phyloP scores from a whole-genome alignment of 1,140 invertebrate genomes.

The Tetraneura akinire region DNA sequence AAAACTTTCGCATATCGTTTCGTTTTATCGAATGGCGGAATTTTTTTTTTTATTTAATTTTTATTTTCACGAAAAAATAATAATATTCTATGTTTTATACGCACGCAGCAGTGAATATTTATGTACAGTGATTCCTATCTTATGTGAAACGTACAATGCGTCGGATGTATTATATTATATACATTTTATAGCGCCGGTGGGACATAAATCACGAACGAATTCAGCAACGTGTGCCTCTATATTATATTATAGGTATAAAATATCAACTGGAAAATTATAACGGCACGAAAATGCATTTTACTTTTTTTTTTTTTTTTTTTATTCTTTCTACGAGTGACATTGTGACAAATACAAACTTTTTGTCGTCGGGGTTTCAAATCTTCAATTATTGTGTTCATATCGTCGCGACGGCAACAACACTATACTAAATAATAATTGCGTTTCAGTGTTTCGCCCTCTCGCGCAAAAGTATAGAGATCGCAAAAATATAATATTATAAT shows the following conservation, averaged over 20 bases:
- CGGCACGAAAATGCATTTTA: not conserved
- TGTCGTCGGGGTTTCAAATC: not conserved
- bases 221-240: too few species aligned
- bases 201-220: not conserved
- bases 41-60: conserved; percentile 9
- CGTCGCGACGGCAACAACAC: not conserved
- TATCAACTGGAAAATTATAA: not conserved
- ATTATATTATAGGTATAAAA: not conserved
- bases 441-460: too few species aligned
- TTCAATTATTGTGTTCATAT: too few species aligned
- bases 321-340: not conserved
- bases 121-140: not conserved
- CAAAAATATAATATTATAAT: too few species aligned
- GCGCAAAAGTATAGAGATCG: too few species aligned
- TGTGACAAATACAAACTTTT: not conserved
- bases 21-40: not conserved
- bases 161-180: too few species aligned
- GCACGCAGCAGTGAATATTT: too few species aligned
- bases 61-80: conserved; percentile 4
- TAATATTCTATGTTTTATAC: too few species aligned
- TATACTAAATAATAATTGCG: too few species aligned
- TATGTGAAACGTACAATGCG: too few species aligned
- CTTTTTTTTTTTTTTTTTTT: too few species aligned
- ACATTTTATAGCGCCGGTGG: not conserved
- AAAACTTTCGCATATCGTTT: not conserved